phyloP scores from a whole-genome alignment of 2,113 vertebrate species.

The Urocynchramus pylzowi region DNA sequence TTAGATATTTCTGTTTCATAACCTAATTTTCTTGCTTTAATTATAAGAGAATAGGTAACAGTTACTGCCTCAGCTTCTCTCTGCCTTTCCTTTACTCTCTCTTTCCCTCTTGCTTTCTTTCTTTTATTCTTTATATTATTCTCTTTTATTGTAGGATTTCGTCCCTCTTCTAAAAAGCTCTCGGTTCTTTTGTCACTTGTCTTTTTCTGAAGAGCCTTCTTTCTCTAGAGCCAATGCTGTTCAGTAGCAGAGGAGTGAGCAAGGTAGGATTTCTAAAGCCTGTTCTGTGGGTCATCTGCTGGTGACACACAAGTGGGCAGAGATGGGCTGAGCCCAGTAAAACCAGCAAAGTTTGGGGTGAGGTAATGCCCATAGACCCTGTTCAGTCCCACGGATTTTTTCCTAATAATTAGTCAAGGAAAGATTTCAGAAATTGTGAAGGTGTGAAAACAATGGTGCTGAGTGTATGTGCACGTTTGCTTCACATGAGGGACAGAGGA shows the following conservation, averaged over 20 bases:
- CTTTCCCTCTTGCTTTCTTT: not conserved
- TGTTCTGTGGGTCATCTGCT: not conserved
- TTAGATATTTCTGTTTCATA: not conserved
- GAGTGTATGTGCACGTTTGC: not conserved
- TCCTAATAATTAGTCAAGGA: not conserved
- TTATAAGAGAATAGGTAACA: not conserved
- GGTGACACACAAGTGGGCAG: not conserved
- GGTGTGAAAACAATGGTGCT: not conserved
- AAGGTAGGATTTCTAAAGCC: not conserved
- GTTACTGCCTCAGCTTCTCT: not conserved
- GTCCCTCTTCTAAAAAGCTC: not conserved
- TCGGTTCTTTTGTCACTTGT: not conserved
- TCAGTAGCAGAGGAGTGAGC: not conserved
- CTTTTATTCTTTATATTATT: not conserved
- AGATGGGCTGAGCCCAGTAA: not conserved
- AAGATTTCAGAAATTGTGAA: not conserved
- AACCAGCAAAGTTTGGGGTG: not conserved
- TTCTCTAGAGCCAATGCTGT: not conserved
- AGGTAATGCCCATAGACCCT: not conserved
- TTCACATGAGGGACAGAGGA: not conserved
- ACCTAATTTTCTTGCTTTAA: not conserved
- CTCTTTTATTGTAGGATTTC: not conserved
- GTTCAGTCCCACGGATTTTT: not conserved
- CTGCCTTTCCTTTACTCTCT: not conserved
- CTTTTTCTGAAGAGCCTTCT: not conserved